Percentiles rank a stretch among this genome's conserved stretches.
Evolutionary conservation across 2,797 vertebrate species (phyloP).

Genomic region (Trematomus bernacchii): DNA sequence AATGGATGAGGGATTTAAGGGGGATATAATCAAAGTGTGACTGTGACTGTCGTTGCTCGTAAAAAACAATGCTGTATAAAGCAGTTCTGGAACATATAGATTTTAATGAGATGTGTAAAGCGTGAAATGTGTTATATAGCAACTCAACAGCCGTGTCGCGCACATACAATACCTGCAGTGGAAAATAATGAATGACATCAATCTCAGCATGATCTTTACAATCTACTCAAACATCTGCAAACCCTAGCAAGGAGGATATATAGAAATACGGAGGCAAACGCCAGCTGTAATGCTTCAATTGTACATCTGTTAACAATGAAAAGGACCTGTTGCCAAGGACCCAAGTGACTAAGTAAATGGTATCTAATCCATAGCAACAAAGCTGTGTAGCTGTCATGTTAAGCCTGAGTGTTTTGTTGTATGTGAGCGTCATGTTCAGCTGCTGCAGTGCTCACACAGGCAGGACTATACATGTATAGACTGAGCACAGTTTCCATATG

Average conservation of each 20-base stretch:
- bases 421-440: constrained; percentile 1
- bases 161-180: not conserved
- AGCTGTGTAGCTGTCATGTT: constrained; percentile 14
- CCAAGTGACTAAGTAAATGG: constrained; percentile 15
- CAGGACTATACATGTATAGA: not conserved
- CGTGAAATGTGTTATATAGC: constrained; percentile 1
- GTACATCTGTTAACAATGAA: constrained; percentile 51
- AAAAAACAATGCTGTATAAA: constrained; percentile 2
- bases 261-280: constrained; percentile 1
- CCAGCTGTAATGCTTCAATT: constrained; percentile 51
- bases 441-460: constrained; percentile 1
- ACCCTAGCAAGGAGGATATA: constrained; percentile 11
- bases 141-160: constrained; percentile 11
- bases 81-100: constrained; percentile 1
- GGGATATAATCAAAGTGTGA: not conserved
- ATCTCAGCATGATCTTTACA: constrained; percentile 33
- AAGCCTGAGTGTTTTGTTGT: not conserved
- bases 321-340: constrained; percentile 31
- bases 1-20: constrained; percentile 20
- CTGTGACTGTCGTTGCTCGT: not conserved
- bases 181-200: constrained; percentile 34
- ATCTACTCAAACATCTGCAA: constrained; percentile 50
- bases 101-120: constrained; percentile 32
- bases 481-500: constrained; percentile 23
- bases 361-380: constrained; percentile 33